Evolutionary conservation across 2,888 invertebrate genomes (phyloP).

Genomic region (Eumerus sabulonum): DNA sequence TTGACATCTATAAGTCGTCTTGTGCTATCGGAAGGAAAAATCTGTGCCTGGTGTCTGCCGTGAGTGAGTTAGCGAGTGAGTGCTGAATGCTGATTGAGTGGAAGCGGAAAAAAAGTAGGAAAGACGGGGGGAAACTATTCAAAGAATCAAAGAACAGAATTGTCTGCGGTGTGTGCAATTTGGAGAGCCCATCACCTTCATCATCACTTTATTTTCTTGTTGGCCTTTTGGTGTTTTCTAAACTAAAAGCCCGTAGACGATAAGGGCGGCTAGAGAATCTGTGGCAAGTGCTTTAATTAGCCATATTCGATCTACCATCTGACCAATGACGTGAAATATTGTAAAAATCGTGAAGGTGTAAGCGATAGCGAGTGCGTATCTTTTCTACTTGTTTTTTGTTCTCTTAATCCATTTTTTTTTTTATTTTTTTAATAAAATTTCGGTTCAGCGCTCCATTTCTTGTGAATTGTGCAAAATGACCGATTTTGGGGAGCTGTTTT

Average conservation of each 20-base stretch:
- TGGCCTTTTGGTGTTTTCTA: constrained; percentile 11
- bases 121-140: constrained; percentile 40
- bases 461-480: constrained; percentile 71
- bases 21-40: constrained; percentile 59
- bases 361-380: neutral
- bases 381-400: constrained; percentile 1
- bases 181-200: constrained; percentile 5
- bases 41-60: constrained; percentile 47
- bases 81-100: constrained; percentile 37
- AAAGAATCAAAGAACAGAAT: constrained; percentile 44
- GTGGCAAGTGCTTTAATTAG: constrained; percentile 22
- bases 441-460: too few relatives aligned
- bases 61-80: constrained; percentile 48
- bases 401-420: neutral
- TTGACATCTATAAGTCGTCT: constrained; percentile 27
- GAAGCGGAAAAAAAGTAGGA: constrained; percentile 54
- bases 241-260: constrained; percentile 28
- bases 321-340: constrained; percentile 18
- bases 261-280: constrained; percentile 17
- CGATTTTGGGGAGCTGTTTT: constrained; percentile 75
- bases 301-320: constrained; percentile 16
- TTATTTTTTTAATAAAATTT: too few relatives aligned
- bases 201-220: neutral
- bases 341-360: constrained; percentile 24
- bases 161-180: constrained; percentile 47